Evolutionary conservation across 2,888 invertebrate genomes (phyloP), one percentile per base, ranked within the genome.

Genomic region (Homarus gammarus): DNA sequence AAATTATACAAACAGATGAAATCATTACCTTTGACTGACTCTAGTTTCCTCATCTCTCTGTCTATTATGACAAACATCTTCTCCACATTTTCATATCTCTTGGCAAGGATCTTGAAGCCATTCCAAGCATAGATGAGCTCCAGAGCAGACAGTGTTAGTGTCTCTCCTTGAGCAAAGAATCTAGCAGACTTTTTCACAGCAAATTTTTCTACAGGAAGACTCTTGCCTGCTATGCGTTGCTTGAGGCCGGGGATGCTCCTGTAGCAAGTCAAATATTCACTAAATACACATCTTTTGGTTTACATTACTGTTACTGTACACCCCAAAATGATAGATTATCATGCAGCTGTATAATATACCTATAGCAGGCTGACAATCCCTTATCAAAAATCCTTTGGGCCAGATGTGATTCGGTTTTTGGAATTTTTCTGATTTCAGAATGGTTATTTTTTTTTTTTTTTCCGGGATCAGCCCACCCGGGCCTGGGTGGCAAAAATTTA

Each of bases 141-240:
- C 92, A 97, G 95, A 33, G 96, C 96, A 0, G 99, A 98, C 92
- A 99, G 95, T 6, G 97, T 94, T 38, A 99, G 95, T 68, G 94
- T 95, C 83, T 96, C 95, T 82, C 96, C 95, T 93, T 98, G 98
- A 61, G 95, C 95, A 91, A 96, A 95, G 94, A 96, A 99, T 82
- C 98, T 95, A 92, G 96, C 96, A 73, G 97, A 96, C 92, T 98
- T 97, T 93, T 96, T 96, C n/a, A 97, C 96, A 75, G 97, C 97
- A 94, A 99, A 99, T 94, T 99, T 99, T 94, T 99, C 99, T 96
- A 99, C 97, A 1, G 99, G 99, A 92, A 99, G 94, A 0, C 99
- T 99, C 94, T 99, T 99, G 0, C 99, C 99, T 49, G 99, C 98
- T 86, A 99, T 97, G 88, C 97, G 95, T 93, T 98, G 97, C 93